These are phyloP conservation scores for Nudaria mundana DNA, from an alignment of 2,888 invertebrate species.

Conservation along the genomic window DNA sequence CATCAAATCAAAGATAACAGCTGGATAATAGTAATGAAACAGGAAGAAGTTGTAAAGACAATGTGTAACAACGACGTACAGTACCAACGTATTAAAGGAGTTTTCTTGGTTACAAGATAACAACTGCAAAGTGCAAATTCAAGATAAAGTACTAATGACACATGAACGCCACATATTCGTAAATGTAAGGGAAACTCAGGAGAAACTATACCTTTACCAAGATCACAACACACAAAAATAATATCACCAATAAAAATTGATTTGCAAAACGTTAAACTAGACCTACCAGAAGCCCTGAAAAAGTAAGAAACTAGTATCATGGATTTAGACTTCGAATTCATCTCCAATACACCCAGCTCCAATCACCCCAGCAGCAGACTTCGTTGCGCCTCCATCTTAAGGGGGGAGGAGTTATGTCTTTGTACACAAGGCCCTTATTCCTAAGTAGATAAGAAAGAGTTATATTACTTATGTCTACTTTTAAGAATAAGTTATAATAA, in stretches of 20 bases:
- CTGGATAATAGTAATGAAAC: conserved; percentile 27
- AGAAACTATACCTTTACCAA: neutral
- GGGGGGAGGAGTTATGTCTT: too few relatives aligned
- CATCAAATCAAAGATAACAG: conserved; percentile 31
- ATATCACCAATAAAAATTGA: neutral
- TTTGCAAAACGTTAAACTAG: neutral
- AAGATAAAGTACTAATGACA: neutral
- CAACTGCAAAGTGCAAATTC: neutral
- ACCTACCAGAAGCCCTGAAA: neutral
- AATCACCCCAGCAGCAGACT: too few relatives aligned
- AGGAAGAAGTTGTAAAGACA: conserved; percentile 28
- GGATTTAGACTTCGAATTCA: neutral
- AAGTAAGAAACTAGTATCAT: neutral
- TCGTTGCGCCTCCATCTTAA: too few relatives aligned
- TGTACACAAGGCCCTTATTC: too few relatives aligned
- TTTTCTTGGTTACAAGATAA: conserved; percentile 15
- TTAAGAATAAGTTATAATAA: too few relatives aligned
- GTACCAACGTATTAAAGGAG: conserved; percentile 23
- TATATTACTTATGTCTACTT: too few relatives aligned
- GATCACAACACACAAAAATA: neutral
- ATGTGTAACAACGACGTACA: conserved; percentile 18
- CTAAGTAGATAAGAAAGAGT: too few relatives aligned
- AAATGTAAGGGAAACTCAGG: neutral
- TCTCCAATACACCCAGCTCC: neutral
- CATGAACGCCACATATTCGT: neutral